These are phyloP conservation scores for Caenorhabditis uteleia DNA, from an alignment of 2,888 invertebrate species.

Conservation along the genomic window DNA sequence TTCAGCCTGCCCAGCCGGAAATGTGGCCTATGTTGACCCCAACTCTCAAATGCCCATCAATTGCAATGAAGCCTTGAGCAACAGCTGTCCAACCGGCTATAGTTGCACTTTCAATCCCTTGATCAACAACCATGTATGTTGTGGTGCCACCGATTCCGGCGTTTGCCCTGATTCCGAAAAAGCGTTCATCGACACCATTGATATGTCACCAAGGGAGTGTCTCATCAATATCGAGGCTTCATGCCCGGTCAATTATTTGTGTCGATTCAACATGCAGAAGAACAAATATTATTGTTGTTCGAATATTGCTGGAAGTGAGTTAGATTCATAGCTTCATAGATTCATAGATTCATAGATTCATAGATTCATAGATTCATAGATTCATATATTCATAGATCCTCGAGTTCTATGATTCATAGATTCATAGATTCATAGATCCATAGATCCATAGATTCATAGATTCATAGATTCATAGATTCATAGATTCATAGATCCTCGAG, in stretches of 20 bases:
- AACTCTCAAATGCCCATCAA: conserved; percentile 55
- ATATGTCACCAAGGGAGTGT: conserved; percentile 54
- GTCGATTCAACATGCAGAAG: conserved; percentile 49
- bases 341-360: background rate
- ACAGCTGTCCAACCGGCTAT: conserved; percentile 50
- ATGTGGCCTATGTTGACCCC: conserved; percentile 58
- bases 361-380: background rate
- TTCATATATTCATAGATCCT: too few relatives aligned
- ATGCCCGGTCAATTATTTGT: conserved; percentile 54
- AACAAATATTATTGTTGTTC: conserved; percentile 60
- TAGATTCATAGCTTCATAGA: too few relatives aligned
- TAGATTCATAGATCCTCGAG: too few relatives aligned
- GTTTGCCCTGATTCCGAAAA: conserved; percentile 61
- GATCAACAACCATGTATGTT: conserved; percentile 57
- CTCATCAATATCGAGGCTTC: conserved; percentile 51
- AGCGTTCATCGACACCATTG: conserved; percentile 60
- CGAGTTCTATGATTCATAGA: too few relatives aligned
- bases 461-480: too few relatives aligned
- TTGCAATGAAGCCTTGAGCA: conserved; percentile 55
- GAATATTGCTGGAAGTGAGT: conserved; percentile 40
- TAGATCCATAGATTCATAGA: too few relatives aligned
- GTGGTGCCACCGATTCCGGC: conserved; percentile 58
- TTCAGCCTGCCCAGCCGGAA: conserved; percentile 54
- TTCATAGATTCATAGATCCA: too few relatives aligned
- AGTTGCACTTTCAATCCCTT: conserved; percentile 51